phyloP scores from a whole-genome alignment of 35 echinoderm and acorn worm genomes.

The Eucidaris tribuloides region DNA sequence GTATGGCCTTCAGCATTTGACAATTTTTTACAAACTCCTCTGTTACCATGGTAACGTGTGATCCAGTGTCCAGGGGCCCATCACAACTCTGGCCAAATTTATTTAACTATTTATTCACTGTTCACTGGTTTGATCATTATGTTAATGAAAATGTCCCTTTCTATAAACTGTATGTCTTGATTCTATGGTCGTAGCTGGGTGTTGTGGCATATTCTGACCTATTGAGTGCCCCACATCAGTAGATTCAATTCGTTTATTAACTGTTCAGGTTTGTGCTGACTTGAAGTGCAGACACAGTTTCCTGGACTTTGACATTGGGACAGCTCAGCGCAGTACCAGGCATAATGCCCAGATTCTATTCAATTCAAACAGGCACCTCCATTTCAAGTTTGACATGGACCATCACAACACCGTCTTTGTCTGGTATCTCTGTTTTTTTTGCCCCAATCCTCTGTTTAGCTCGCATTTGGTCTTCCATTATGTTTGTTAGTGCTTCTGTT shows the following conservation, averaged over 20 bases:
- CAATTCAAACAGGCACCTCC: neutral
- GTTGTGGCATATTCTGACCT: neutral
- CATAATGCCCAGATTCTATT: neutral
- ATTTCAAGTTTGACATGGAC: neutral
- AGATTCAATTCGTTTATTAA: conserved; percentile 7
- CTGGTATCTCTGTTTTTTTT: neutral
- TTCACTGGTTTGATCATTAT: neutral
- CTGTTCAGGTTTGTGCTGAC: neutral
- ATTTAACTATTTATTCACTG: neutral
- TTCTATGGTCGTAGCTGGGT: neutral
- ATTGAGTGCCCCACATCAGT: conserved; percentile 11
- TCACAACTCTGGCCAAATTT: conserved; percentile 1
- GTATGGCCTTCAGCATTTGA: neutral
- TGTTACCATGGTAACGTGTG: conserved; percentile 21
- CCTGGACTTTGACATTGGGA: neutral
- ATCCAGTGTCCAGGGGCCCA: conserved; percentile 9
- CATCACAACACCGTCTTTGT: neutral
- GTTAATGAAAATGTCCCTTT: neutral
- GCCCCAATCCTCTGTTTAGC: neutral
- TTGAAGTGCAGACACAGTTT: neutral
- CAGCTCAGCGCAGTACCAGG: neutral
- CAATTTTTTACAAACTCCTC: neutral
- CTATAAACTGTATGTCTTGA: too few relatives aligned
- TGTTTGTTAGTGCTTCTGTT: neutral
- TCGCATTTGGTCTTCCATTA: neutral